These are phyloP conservation scores for Cyprinodon variegatus DNA, from an alignment of 2,113 vertebrate genomes.

Conservation along the genomic window DNA sequence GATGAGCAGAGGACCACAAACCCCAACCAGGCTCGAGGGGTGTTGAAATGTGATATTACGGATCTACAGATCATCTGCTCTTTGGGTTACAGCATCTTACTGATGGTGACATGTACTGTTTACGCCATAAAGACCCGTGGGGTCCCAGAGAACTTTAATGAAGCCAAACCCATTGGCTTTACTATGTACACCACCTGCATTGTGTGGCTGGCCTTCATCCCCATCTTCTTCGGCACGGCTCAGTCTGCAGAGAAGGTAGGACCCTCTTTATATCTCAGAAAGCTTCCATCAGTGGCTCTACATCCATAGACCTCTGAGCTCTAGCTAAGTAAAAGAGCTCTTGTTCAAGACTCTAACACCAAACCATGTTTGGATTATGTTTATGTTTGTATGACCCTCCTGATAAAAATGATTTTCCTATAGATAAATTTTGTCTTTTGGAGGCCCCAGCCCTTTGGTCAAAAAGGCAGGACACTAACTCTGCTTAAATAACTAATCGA, in stretches of 20 bases:
- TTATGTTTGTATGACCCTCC: background rate
- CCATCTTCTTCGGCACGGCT: slow-evolving; percentile 97
- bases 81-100: slow-evolving; percentile 94
- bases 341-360: background rate
- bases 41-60: slow-evolving; percentile 96
- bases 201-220: slow-evolving; percentile 97
- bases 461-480: too few species aligned
- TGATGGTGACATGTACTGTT: slow-evolving; percentile 98
- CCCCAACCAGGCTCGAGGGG: slow-evolving; percentile 87
- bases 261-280: background rate
- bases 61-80: slow-evolving; percentile 98
- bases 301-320: background rate
- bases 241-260: slow-evolving; percentile 98
- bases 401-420: too few species aligned
- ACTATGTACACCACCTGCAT: slow-evolving; percentile 99
- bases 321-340: background rate
- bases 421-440: too few species aligned
- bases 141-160: slow-evolving; percentile 97
- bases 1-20: slow-evolving; percentile 93
- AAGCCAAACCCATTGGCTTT: slow-evolving; percentile 98
- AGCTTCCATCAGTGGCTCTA: too few species aligned
- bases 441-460: too few species aligned
- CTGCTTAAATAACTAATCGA: too few species aligned
- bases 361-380: background rate
- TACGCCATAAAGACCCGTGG: slow-evolving; percentile 98